These are phyloP conservation scores for Panagrolaimus sp. DNA, from an alignment of 1,140 invertebrate species.

Conservation along the genomic window DNA sequence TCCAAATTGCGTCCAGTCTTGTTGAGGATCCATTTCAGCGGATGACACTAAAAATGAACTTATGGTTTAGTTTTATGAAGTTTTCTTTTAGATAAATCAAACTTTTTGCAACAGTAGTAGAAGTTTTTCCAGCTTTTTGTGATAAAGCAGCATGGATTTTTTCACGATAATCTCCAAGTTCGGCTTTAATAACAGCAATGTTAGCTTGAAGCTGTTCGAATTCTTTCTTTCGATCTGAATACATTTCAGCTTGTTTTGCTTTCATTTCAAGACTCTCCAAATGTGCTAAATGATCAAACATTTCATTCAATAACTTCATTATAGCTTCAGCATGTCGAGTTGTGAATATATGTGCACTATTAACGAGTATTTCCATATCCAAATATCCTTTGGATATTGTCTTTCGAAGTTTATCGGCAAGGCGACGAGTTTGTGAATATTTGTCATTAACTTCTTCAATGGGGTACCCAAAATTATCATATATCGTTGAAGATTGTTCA, in stretches of 20 bases:
- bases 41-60: no score
- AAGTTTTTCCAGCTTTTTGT: no score
- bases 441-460: no score
- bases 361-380: conserved; percentile 9
- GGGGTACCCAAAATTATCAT: no score
- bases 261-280: conserved; percentile 2
- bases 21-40: no score
- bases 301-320: conserved; percentile 10
- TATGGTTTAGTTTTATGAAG: no score
- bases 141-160: conserved; percentile 14
- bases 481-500: no score
- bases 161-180: conserved; percentile 12
- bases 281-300: conserved; percentile 13
- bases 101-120: no score
- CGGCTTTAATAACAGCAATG: not conserved
- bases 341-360: not conserved
- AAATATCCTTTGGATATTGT: conserved; percentile 13
- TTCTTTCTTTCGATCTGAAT: not conserved
- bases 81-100: no score
- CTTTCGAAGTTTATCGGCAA: conserved; percentile 21
- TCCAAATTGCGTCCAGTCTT: no score
- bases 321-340: not conserved
- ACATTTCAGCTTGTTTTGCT: not conserved
- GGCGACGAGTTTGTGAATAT: no score
- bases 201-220: not conserved